A percentile compares a stretch with the other conserved stretches of the same genome.
phyloP scores from a whole-genome alignment of 2,797 vertebrate species.

The Catostomus latipinnis region DNA sequence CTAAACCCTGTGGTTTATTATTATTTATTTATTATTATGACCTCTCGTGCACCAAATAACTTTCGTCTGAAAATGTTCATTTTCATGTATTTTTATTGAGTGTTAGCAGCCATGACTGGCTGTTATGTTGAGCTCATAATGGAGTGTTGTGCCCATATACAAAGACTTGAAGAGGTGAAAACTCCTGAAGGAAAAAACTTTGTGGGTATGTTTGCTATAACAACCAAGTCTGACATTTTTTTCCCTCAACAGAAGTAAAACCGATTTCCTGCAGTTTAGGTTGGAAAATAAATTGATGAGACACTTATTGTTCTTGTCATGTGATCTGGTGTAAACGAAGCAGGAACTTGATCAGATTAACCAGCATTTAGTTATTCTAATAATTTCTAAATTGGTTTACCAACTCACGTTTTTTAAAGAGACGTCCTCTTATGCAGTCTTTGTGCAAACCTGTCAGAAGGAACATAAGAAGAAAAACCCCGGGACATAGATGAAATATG shows the following conservation, averaged over 20 bases:
- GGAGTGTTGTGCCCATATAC: neutral
- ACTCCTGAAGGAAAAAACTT: neutral
- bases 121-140: conserved; percentile 18
- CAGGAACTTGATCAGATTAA: conserved; percentile 64
- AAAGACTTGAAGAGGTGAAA: neutral
- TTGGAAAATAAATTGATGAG: conserved; percentile 85
- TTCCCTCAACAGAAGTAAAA: neutral
- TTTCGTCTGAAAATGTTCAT: too few species aligned
- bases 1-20: too few species aligned
- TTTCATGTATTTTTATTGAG: too few species aligned
- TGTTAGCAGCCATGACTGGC: too few species aligned
- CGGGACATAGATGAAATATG: conserved; percentile 87
- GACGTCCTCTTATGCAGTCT: conserved; percentile 94
- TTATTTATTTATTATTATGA: too few species aligned
- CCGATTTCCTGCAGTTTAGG: conserved; percentile 70
- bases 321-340: conserved; percentile 46
- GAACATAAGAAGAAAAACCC: conserved; percentile 98
- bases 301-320: conserved; percentile 73
- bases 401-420: conserved; percentile 48
- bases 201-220: neutral
- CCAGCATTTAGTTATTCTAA: neutral
- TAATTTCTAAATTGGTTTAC: neutral
- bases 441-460: conserved; percentile 92
- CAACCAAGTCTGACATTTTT: neutral
- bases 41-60: too few species aligned